Percentiles rank a stretch among this genome's conserved stretches.
These are phyloP conservation scores for Drosophila melanosoma DNA, from an alignment of 2,888 invertebrate species.

Conservation along the genomic window DNA sequence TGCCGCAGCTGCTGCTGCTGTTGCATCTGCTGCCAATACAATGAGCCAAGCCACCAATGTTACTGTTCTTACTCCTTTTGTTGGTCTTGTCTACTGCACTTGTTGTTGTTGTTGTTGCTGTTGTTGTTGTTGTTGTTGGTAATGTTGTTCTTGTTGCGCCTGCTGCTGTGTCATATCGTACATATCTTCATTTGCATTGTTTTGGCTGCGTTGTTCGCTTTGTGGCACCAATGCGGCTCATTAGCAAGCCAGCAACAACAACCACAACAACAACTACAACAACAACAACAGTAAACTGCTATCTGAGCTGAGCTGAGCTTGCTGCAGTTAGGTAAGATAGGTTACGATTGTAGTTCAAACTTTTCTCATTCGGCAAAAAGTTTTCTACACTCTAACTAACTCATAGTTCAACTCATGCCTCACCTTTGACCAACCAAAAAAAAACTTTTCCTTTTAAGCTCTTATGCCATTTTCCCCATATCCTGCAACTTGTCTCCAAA, in stretches of 20 bases:
- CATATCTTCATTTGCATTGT: conserved; percentile 58
- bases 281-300: background rate
- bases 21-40: conserved; percentile 45
- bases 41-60: conserved; percentile 32
- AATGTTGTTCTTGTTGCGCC: conserved; percentile 5
- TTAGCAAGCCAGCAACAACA: conserved; percentile 39
- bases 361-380: conserved; percentile 37
- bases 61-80: conserved; percentile 11
- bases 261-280: background rate
- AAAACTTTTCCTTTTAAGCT: conserved; percentile 37
- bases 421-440: conserved; percentile 54
- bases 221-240: conserved; percentile 42
- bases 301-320: conserved; percentile 19
- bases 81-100: conserved; percentile 10
- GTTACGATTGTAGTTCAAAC: conserved; percentile 15
- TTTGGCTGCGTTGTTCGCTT: conserved; percentile 18
- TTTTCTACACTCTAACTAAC: conserved; percentile 22
- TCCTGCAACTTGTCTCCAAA: conserved; percentile 39
- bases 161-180: conserved; percentile 38
- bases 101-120: conserved; percentile 26
- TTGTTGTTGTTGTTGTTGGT: conserved; percentile 21
- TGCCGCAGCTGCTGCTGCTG: conserved; percentile 21
- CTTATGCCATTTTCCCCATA: conserved; percentile 58
- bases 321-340: background rate
- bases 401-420: conserved; percentile 9